These are phyloP conservation scores for Enteromius paludinosus DNA, from an alignment of 2,797 vertebrate genomes.

Conservation along the genomic window DNA sequence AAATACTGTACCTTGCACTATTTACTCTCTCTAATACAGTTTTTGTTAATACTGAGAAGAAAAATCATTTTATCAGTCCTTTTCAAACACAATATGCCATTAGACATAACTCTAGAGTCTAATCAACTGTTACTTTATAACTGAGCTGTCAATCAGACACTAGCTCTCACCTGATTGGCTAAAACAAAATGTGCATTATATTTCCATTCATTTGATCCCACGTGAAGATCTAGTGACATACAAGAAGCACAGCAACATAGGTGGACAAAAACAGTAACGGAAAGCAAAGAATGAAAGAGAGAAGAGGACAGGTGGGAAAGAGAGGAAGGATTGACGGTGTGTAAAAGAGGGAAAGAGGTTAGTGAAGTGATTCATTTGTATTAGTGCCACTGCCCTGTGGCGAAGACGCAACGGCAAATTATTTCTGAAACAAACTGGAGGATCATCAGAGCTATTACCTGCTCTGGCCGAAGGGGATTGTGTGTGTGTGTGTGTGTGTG, in stretches of 20 bases:
- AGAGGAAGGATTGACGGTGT: conserved; percentile 62
- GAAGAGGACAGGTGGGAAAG: conserved; percentile 58
- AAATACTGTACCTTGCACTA: background rate
- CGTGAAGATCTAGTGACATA: background rate
- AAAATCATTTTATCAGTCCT: background rate
- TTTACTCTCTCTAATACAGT: background rate
- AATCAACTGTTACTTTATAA: background rate
- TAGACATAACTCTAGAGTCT: background rate
- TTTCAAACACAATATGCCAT: background rate
- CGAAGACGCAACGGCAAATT: conserved; percentile 81
- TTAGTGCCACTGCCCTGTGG: conserved; percentile 80
- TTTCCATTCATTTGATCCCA: background rate
- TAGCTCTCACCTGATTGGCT: background rate
- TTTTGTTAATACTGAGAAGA: background rate
- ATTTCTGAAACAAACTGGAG: conserved; percentile 90
- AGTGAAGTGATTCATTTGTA: conserved; percentile 88
- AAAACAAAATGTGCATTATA: background rate
- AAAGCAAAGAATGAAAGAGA: background rate
- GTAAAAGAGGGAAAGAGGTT: conserved; percentile 65
- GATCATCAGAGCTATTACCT: conserved; percentile 86
- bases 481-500: conserved; percentile 59
- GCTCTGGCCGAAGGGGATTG: conserved; percentile 76
- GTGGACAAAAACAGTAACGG: background rate
- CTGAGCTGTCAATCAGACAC: conserved; percentile 17
- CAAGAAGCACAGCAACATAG: background rate